These are phyloP conservation scores for Burhinus oedicnemus DNA, from an alignment of 2,113 vertebrate genomes.

Conservation along the genomic window DNA sequence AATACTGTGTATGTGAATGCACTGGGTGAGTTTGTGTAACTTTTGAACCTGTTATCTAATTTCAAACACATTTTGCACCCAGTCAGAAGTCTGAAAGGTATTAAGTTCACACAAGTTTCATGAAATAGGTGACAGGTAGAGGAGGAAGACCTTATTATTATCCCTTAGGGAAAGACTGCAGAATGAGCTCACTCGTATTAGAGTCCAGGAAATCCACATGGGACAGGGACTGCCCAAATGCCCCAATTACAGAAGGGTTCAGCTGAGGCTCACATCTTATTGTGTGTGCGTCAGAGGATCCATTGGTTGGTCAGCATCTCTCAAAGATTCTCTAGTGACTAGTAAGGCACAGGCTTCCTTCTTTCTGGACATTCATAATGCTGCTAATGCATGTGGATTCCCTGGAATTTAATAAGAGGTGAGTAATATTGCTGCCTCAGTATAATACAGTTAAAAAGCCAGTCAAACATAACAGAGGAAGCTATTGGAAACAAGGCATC, in stretches of 20 bases:
- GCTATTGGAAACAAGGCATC: not conserved
- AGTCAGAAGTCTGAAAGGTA: constrained; percentile 1
- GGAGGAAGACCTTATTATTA: constrained; percentile 42
- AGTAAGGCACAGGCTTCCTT: not conserved
- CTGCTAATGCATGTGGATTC: constrained; percentile 1
- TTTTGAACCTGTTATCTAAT: not conserved
- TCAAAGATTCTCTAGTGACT: not conserved
- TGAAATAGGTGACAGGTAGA: constrained; percentile 56
- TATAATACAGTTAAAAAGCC: not conserved
- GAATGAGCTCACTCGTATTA: constrained; percentile 40
- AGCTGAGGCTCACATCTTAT: constrained; percentile 2
- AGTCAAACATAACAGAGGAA: not conserved
- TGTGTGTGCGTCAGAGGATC: not conserved
- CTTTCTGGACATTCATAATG: not conserved
- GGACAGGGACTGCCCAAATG: constrained; percentile 29
- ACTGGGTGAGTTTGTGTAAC: not conserved
- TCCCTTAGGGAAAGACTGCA: constrained; percentile 17
- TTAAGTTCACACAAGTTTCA: constrained; percentile 19
- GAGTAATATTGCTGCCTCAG: not conserved
- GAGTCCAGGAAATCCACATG: constrained; percentile 37
- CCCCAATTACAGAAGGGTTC: constrained; percentile 33
- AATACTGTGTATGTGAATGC: not conserved
- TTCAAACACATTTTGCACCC: constrained; percentile 10
- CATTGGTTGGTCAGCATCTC: not conserved
- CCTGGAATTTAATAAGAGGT: not conserved